A percentile compares a stretch with the other conserved stretches of the same genome.
These are phyloP conservation scores for Xerus rutilus DNA, from an alignment of 2,797 vertebrate species.

Conservation along the genomic window DNA sequence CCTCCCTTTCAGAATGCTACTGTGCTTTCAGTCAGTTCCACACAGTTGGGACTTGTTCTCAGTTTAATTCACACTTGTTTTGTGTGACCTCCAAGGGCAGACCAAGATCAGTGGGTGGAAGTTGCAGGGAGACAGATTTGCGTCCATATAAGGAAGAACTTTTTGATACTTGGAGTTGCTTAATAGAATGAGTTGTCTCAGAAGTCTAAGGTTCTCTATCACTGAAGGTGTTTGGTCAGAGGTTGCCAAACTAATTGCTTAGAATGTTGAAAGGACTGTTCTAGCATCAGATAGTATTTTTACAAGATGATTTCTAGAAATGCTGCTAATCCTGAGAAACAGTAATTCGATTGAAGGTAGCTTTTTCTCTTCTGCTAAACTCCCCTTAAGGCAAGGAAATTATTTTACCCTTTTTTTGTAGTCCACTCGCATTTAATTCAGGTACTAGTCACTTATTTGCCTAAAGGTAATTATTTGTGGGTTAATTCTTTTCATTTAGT, in stretches of 20 bases:
- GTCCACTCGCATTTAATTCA: conserved; percentile 27
- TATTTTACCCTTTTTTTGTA: conserved; percentile 31
- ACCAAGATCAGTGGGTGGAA: conserved; percentile 76
- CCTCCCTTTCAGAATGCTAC: conserved; percentile 38
- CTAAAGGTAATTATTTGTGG: conserved; percentile 48
- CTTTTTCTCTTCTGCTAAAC: conserved; percentile 5
- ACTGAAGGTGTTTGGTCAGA: conserved; percentile 64
- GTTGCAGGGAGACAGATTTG: conserved; percentile 68
- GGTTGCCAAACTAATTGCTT: conserved; percentile 45
- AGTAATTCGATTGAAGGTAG: conserved; percentile 2
- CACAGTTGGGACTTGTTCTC: conserved; percentile 68
- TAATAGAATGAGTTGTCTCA: conserved; percentile 59
- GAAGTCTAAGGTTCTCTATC: conserved; percentile 56
- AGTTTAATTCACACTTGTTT: conserved; percentile 69
- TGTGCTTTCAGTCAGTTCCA: conserved; percentile 36
- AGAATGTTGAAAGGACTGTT: conserved; percentile 58
- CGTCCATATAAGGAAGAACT: conserved; percentile 82
- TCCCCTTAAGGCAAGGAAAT: conserved; percentile 30
- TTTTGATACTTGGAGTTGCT: conserved; percentile 66
- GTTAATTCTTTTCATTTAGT: conserved; percentile 56
- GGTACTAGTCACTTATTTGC: conserved; percentile 30
- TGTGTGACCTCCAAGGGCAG: conserved; percentile 66
- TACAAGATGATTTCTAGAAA: conserved; percentile 64
- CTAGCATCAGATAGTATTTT: conserved; percentile 41
- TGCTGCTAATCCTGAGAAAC: conserved; percentile 19